phyloP scores from a whole-genome alignment of 2,797 vertebrate species.

The Danionella dracula region DNA sequence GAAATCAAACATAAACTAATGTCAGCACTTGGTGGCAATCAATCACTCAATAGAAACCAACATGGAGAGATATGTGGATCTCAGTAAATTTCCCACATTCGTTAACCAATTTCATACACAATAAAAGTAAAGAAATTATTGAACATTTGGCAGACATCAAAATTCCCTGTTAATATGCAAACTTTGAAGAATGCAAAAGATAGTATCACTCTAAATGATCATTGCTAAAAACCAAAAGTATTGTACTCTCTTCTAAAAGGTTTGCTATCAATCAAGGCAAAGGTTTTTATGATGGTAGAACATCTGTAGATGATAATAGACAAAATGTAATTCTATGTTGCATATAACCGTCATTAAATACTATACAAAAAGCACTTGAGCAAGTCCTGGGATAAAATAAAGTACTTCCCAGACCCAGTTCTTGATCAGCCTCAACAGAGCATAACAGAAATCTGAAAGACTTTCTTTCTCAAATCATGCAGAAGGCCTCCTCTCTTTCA shows the following conservation, averaged over 20 bases:
- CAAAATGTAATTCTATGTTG: too few relatives aligned
- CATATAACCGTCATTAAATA: too few relatives aligned
- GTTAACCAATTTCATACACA: background rate
- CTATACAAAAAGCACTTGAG: slow-evolving; percentile 18
- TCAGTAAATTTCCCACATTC: background rate
- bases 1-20: slow-evolving; percentile 48
- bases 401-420: slow-evolving; percentile 17
- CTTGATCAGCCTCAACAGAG: slow-evolving; percentile 15
- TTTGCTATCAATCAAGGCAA: too few relatives aligned
- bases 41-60: slow-evolving; percentile 25
- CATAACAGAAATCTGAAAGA: background rate
- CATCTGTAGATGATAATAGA: too few relatives aligned
- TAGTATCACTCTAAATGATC: too few relatives aligned
- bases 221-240: too few relatives aligned
- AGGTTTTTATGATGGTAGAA: too few relatives aligned
- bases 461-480: background rate
- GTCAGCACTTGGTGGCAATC: slow-evolving; percentile 25
- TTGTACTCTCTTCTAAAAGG: too few relatives aligned
- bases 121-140: too few relatives aligned
- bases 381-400: slow-evolving; percentile 16
- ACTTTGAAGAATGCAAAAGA: too few relatives aligned
- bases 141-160: too few relatives aligned
- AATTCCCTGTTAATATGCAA: too few relatives aligned
- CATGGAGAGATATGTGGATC: background rate
- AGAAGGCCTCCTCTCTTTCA: slow-evolving; percentile 3